Base-by-base conservation (phyloP, 2,888 invertebrate species). In the Pristionchus fissidentatus region DNA sequence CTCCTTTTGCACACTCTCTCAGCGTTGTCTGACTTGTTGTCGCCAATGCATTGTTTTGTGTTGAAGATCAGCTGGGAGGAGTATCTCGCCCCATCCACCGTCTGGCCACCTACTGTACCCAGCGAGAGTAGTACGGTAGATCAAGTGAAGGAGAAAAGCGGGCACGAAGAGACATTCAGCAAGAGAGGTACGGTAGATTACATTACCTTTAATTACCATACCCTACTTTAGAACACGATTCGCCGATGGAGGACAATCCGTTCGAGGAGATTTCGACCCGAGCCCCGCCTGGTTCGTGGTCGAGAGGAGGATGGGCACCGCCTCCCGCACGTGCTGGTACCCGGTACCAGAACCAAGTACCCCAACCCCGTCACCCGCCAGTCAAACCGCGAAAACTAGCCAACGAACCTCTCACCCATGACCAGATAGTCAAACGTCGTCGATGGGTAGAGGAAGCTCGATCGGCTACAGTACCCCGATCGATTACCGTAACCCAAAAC, bases 221-320 rank as follows among this genome's bases (percentile, higher is more conserved):
- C 70, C n/a, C 5, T 41, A 1, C n/a, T 38, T 62, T 29, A 81
- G 80, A 62, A 43, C 80, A 46, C 13, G 80, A 81, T 62, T 60
- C 60, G 19, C 80, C 80, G 7, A 3, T 81, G 60, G 80, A 81
- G 29, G 80, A 81, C 19, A 81, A 81, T 81, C 80, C 80, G 5
- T 81, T 81, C 80, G 80, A 81, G n/a, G 80, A 81, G 8, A 81
- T 81, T 22, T 32, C 62, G 46, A 81, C 80, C 22, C 60, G 80
- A 35, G 60, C 62, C 2, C 80, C 80, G 43, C 80, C 80, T 38
- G 55, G 79, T 43, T 41, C 70, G 57, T 55, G 55, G 55, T 32
- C 38, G 0, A 79, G 38, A 79, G 55, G 57, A 38, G 70, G 70
- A 70, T 70, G 70, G 70, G 26, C 4, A 26, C 4, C 79, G 35